Conservation (phyloP, 2,113 vertebrate species). For the Indicator maculatus region DNA sequence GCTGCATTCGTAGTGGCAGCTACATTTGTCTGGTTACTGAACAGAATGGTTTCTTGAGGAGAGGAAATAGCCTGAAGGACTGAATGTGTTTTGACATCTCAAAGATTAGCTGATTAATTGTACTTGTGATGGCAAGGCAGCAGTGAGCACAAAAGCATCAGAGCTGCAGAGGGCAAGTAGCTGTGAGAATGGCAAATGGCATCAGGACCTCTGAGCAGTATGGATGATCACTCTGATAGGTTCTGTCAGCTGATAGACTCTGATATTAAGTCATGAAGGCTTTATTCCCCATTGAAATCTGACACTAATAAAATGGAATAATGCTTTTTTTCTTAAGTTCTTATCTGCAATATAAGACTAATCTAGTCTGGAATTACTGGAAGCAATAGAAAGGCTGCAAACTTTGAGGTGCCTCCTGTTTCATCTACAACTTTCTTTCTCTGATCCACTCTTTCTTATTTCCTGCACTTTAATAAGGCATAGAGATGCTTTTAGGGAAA, state of each 20-base stretch:
- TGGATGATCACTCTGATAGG: constrained; percentile 66
- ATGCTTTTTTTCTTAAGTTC: constrained; percentile 58
- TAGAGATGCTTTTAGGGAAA: neutral
- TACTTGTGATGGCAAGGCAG: constrained; percentile 51
- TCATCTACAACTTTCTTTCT: neutral
- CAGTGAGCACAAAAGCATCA: constrained; percentile 36
- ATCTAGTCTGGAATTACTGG: constrained; percentile 39
- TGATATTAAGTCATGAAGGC: constrained; percentile 52
- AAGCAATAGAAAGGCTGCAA: constrained; percentile 7
- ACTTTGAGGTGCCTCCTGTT: neutral
- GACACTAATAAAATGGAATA: constrained; percentile 68
- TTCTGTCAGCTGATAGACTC: constrained; percentile 67
- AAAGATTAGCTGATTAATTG: constrained; percentile 73
- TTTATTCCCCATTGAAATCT: constrained; percentile 62
- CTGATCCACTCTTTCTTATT: neutral
- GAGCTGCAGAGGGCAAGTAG: constrained; percentile 39
- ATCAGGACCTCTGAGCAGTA: constrained; percentile 61
- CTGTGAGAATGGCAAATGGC: constrained; percentile 38
- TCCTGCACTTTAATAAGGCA: neutral
- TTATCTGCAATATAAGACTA: constrained; percentile 54
- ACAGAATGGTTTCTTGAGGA: constrained; percentile 37
- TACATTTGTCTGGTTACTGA: constrained; percentile 27
- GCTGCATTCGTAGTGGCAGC: constrained; percentile 36
- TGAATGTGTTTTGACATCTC: constrained; percentile 59
- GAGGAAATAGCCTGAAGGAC: constrained; percentile 55